phyloP scores from a whole-genome alignment of 2,797 vertebrate species.

The Anabas testudineus region DNA sequence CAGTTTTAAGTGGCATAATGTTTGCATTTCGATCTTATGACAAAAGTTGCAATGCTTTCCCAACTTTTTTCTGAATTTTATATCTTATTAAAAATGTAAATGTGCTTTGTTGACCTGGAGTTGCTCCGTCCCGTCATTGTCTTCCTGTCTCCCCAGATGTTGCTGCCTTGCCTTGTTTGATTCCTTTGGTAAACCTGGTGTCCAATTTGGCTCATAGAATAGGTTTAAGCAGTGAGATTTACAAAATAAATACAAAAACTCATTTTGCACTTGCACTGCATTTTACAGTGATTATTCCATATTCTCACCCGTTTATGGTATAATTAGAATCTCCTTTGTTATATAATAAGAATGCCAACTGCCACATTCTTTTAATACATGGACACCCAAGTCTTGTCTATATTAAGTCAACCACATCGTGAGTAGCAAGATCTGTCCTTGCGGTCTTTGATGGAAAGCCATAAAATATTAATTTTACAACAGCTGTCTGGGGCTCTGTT shows the following conservation, averaged over 20 bases:
- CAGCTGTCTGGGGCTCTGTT: constrained; percentile 74
- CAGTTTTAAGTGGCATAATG: neutral
- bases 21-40: neutral
- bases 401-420: constrained; percentile 49
- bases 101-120: constrained; percentile 34
- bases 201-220: constrained; percentile 24
- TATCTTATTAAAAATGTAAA: constrained; percentile 6
- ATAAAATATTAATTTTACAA: constrained; percentile 82
- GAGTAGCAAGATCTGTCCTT: constrained; percentile 40
- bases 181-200: neutral
- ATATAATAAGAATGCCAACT: constrained; percentile 51
- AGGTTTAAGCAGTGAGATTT: constrained; percentile 22
- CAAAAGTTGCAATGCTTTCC: neutral
- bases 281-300: constrained; percentile 49
- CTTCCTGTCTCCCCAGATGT: too few relatives aligned
- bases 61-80: neutral
- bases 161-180: constrained; percentile 8
- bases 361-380: constrained; percentile 26
- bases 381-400: constrained; percentile 37
- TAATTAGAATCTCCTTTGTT: constrained; percentile 60
- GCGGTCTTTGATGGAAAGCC: constrained; percentile 72
- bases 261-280: too few relatives aligned
- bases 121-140: too few relatives aligned
- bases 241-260: constrained; percentile 33
- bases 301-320: constrained; percentile 19